Evolutionary conservation across 2,888 invertebrate genomes (phyloP).

Genomic region (Thecophora atra): DNA sequence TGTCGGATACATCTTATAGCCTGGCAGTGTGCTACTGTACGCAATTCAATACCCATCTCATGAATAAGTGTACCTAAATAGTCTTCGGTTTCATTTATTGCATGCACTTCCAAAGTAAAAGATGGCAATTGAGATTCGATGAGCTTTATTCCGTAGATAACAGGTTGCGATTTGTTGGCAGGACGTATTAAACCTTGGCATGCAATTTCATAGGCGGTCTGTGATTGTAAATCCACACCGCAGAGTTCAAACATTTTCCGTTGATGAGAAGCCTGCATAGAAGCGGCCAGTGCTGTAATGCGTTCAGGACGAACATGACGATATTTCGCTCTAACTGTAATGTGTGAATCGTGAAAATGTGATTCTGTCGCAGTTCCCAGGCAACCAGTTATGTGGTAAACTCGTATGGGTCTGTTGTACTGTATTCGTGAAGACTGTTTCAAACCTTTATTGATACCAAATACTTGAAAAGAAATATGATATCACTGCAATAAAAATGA

Average conservation of each 20-base stretch:
- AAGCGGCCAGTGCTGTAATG: constrained; percentile 78
- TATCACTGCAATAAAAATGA: neutral
- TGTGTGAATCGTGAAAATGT: constrained; percentile 76
- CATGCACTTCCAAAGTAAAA: constrained; percentile 88
- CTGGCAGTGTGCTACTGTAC: constrained; percentile 82
- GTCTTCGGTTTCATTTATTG: constrained; percentile 83
- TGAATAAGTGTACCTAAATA: constrained; percentile 83
- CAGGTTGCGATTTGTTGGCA: constrained; percentile 72
- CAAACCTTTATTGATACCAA: constrained; percentile 78
- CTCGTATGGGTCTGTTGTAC: constrained; percentile 72
- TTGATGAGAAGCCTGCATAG: constrained; percentile 88
- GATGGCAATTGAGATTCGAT: constrained; percentile 82
- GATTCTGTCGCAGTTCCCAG: constrained; percentile 82
- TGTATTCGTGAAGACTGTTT: constrained; percentile 70
- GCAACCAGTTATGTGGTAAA: constrained; percentile 78
- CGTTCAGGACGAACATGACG: constrained; percentile 75
- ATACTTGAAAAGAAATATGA: constrained; percentile 66
- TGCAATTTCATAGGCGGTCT: constrained; percentile 90
- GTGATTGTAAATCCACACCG: constrained; percentile 85
- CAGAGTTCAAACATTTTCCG: constrained; percentile 81
- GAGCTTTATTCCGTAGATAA: constrained; percentile 88
- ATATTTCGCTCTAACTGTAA: constrained; percentile 76
- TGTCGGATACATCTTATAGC: constrained; percentile 83
- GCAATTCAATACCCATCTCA: constrained; percentile 82
- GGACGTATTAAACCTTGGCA: constrained; percentile 84